phyloP scores from a whole-genome alignment of 2,888 invertebrate genomes.

The Tenthredo amoena region DNA sequence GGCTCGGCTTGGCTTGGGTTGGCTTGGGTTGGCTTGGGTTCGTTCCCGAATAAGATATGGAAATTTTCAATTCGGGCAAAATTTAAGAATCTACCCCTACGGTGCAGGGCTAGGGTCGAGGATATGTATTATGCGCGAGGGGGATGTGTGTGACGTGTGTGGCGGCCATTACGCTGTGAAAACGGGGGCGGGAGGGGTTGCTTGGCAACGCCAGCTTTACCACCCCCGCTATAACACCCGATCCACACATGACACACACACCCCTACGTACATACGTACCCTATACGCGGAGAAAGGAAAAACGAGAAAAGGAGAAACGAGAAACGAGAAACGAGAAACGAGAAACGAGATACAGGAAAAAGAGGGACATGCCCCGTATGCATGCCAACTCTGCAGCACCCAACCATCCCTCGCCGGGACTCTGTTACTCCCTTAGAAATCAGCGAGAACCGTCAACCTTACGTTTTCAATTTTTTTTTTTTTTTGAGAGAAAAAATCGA shows the following conservation, averaged over 20 bases:
- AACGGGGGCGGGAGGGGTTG: constrained; percentile 72
- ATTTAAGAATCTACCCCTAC: constrained; percentile 70
- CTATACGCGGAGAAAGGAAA: not conserved
- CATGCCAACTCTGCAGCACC: not conserved
- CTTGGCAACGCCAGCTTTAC: constrained; percentile 71
- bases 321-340: not conserved
- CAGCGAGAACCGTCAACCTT: not conserved
- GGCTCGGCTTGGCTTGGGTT: constrained; percentile 56
- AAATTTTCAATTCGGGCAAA: constrained; percentile 71
- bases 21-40: constrained; percentile 63
- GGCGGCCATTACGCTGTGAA: constrained; percentile 61
- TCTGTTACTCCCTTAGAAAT: not conserved
- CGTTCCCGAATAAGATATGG: constrained; percentile 61
- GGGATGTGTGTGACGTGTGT: constrained; percentile 71
- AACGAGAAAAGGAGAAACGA: not conserved
- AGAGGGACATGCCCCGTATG: constrained; percentile 16
- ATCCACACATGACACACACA: constrained; percentile 48
- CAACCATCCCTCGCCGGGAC: not conserved
- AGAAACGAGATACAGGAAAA: not conserved
- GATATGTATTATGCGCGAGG: constrained; percentile 70
- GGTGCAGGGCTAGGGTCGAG: constrained; percentile 61
- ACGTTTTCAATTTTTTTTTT: not conserved
- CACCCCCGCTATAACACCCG: constrained; percentile 57
- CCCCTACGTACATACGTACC: not conserved
- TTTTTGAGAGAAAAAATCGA: not conserved